These are phyloP conservation scores for Chamaetylas fuelleborni DNA, from an alignment of 2,113 vertebrate genomes.

Conservation along the genomic window DNA sequence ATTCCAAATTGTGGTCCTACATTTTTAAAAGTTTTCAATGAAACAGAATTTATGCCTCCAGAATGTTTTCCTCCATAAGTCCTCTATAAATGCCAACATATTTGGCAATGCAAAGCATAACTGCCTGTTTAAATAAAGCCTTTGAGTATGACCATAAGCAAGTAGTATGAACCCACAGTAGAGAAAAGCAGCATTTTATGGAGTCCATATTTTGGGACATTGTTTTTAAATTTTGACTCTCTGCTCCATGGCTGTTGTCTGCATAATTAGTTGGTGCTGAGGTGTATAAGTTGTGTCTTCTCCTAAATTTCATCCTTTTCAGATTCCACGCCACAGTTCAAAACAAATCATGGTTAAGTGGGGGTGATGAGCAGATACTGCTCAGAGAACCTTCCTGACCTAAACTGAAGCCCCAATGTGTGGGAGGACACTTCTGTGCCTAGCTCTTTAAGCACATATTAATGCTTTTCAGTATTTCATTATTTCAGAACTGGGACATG, in stretches of 20 bases:
- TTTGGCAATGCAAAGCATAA: accelerated
- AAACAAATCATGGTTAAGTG: neutral
- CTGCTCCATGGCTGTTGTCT: neutral
- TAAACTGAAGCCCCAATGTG: neutral
- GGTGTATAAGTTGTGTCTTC: neutral
- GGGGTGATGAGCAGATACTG: neutral
- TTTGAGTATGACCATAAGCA: neutral
- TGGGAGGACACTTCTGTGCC: neutral
- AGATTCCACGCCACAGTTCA: neutral
- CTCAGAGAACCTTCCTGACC: neutral
- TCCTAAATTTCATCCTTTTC: neutral
- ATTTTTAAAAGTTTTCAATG: neutral
- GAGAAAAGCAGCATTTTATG: neutral
- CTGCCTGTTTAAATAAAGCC: neutral
- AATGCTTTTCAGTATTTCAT: neutral
- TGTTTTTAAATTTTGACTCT: neutral
- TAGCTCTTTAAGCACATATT: neutral
- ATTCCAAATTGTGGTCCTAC: accelerated
- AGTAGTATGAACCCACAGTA: neutral
- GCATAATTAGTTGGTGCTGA: neutral
- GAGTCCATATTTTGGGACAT: neutral
- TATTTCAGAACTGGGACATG: neutral
- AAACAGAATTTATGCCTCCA: neutral
- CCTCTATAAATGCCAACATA: neutral
- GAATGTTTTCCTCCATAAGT: neutral